phyloP scores from a whole-genome alignment of 2,797 vertebrate species.

The Etheostoma perlongum region DNA sequence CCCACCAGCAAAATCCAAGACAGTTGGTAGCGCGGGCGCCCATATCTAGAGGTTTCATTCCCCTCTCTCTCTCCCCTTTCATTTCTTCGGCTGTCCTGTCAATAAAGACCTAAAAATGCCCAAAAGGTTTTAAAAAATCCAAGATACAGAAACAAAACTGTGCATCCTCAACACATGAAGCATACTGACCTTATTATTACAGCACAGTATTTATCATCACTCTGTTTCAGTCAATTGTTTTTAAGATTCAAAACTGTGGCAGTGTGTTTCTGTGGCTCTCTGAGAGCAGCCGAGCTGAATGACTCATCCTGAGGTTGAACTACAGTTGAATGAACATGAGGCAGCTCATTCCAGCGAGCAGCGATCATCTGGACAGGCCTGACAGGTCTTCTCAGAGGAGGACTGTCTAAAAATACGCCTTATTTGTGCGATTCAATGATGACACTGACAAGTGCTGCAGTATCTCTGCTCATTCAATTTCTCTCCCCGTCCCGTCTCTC shows the following conservation, averaged over 20 bases:
- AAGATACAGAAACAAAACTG: not conserved
- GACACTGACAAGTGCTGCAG: constrained; percentile 57
- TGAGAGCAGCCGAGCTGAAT: constrained; percentile 29
- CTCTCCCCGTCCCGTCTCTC: constrained; percentile 16
- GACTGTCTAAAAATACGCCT: constrained; percentile 57
- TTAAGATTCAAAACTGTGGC: constrained; percentile 9
- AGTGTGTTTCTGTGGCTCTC: constrained; percentile 37
- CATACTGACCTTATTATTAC: constrained; percentile 7
- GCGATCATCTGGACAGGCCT: constrained; percentile 59
- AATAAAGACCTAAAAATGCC: too few relatives aligned
- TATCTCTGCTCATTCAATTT: constrained; percentile 27
- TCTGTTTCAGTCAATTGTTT: too few relatives aligned
- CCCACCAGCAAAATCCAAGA: not conserved
- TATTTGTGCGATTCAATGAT: constrained; percentile 49
- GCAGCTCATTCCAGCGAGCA: constrained; percentile 49
- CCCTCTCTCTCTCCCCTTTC: too few relatives aligned
- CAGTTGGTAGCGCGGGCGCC: too few relatives aligned
- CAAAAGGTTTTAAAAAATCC: too few relatives aligned
- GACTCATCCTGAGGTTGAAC: constrained; percentile 53
- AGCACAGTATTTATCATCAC: not conserved
- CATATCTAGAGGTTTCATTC: too few relatives aligned
- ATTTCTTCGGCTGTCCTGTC: too few relatives aligned
- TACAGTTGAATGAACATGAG: constrained; percentile 57
- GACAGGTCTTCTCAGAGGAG: constrained; percentile 66
- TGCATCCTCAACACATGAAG: not conserved